phyloP scores from a whole-genome alignment of 2,888 invertebrate species.

The Adelognathus sp. region DNA sequence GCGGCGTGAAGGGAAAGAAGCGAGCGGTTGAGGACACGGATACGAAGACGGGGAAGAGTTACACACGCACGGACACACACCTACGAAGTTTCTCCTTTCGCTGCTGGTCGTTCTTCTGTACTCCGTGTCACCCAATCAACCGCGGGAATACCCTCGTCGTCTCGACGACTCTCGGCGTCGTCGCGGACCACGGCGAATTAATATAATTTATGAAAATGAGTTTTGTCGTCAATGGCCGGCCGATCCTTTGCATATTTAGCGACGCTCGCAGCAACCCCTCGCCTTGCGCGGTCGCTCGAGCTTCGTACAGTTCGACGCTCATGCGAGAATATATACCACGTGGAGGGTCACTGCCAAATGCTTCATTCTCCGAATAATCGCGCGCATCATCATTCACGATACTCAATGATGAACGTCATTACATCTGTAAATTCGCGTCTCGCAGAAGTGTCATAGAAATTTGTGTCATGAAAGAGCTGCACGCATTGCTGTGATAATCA shows the following conservation, averaged over 20 bases:
- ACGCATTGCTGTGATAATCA: too few relatives aligned
- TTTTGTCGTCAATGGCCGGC: constrained; percentile 70
- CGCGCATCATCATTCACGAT: constrained; percentile 21
- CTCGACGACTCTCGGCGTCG: constrained; percentile 46
- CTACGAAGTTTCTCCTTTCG: constrained; percentile 41
- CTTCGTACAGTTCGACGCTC: constrained; percentile 11
- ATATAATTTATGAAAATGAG: constrained; percentile 80
- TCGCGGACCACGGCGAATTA: constrained; percentile 74
- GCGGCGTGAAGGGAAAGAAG: neutral
- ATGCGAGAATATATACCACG: constrained; percentile 21
- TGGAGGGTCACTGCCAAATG: constrained; percentile 13
- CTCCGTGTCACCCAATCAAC: constrained; percentile 76
- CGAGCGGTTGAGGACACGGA: constrained; percentile 26
- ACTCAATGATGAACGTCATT: constrained; percentile 21
- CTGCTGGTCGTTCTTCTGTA: constrained; percentile 58
- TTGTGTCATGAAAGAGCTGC: too few relatives aligned
- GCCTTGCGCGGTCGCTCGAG: constrained; percentile 3
- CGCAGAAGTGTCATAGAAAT: too few relatives aligned
- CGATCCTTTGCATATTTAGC: constrained; percentile 69
- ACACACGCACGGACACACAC: too few relatives aligned
- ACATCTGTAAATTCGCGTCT: constrained; percentile 1
- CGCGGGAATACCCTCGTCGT: constrained; percentile 49
- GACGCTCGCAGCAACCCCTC: constrained; percentile 31
- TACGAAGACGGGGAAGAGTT: constrained; percentile 45
- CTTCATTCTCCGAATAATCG: constrained; percentile 9